Conservation (phyloP, 2,888 invertebrate species). For the Lithophane leautieri region DNA sequence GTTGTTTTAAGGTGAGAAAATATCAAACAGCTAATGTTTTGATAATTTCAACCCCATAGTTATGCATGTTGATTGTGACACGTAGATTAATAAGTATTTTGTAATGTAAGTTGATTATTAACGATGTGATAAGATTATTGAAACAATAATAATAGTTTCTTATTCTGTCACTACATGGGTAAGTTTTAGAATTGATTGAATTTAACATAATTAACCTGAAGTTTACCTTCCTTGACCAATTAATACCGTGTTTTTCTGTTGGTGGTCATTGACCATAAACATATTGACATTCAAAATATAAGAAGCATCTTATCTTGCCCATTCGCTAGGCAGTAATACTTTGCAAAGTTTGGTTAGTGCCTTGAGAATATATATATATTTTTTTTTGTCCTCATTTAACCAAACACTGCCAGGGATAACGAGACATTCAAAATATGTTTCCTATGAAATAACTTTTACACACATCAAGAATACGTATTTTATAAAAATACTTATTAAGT, state of each 20-base stretch:
- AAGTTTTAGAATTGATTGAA: constrained; percentile 37
- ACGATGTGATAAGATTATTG: constrained; percentile 53
- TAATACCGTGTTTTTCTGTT: background rate
- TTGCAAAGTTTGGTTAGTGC: background rate
- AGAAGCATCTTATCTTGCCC: background rate
- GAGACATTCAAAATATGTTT: background rate
- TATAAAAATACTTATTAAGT: background rate
- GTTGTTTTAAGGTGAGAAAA: constrained; percentile 27
- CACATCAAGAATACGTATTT: background rate
- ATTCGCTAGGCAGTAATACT: background rate
- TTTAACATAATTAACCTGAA: constrained; percentile 13
- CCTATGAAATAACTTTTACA: background rate
- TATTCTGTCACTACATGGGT: constrained; percentile 36
- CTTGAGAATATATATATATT: background rate
- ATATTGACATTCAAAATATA: background rate
- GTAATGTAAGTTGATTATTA: constrained; percentile 42
- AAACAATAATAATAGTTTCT: constrained; percentile 38
- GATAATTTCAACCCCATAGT: constrained; percentile 40
- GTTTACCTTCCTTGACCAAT: background rate
- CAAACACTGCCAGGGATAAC: background rate
- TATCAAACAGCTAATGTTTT: constrained; percentile 18
- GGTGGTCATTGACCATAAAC: background rate
- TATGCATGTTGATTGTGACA: constrained; percentile 56
- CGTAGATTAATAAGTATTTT: constrained; percentile 44
- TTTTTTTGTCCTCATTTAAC: background rate